These are phyloP conservation scores for Poecile atricapillus DNA, from an alignment of 2,113 vertebrate genomes.

Conservation along the genomic window DNA sequence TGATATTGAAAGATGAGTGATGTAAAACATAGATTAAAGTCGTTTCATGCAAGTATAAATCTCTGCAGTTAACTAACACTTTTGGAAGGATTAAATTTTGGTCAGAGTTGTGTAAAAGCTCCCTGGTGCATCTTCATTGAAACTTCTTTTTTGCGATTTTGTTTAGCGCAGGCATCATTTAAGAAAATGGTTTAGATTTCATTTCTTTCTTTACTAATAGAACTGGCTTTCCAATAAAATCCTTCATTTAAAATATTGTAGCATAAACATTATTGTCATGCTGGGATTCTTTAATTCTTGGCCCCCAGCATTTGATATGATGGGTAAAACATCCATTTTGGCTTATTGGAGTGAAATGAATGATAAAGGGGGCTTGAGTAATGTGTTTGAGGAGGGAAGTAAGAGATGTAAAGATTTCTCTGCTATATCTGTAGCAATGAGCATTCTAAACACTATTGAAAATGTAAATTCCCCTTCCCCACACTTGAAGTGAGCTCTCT, in stretches of 20 bases:
- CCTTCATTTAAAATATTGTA: neutral
- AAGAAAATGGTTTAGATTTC: neutral
- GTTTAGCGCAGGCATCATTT: neutral
- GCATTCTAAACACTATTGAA: neutral
- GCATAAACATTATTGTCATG: neutral
- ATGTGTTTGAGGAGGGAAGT: neutral
- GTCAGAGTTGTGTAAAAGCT: neutral
- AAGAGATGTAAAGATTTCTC: neutral
- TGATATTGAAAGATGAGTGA: neutral
- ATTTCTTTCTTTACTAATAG: neutral
- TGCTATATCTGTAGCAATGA: neutral
- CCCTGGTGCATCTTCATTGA: neutral
- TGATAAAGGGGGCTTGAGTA: neutral
- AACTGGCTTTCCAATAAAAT: neutral
- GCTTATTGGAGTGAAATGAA: neutral
- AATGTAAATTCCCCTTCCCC: neutral
- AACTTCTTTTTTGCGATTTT: neutral
- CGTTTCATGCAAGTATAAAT: neutral
- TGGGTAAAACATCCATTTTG: neutral
- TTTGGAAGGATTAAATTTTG: neutral
- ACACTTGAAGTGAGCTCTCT: neutral
- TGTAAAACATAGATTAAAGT: neutral
- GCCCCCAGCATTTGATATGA: neutral
- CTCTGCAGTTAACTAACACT: neutral
- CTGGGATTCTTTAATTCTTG: neutral